phyloP scores from a whole-genome alignment of 1,140 invertebrate species.

The Scaptomyza montana region DNA sequence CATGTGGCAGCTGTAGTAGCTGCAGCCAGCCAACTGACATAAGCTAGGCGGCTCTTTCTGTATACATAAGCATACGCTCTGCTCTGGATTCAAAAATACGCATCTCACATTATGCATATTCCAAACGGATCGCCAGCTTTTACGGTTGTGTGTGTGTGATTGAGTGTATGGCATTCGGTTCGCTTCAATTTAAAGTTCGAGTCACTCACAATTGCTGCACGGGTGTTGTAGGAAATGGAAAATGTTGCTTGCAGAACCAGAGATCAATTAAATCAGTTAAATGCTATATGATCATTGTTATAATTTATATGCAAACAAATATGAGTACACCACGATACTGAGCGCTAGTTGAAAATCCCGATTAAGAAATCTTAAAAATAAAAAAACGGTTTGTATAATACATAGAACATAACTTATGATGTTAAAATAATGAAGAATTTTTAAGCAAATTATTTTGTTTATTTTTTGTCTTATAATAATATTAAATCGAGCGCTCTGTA shows the following conservation, averaged over 20 bases:
- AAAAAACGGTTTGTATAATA: too few species aligned
- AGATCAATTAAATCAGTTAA: conserved; percentile 6
- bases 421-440: too few species aligned
- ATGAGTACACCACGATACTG: too few species aligned
- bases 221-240: background rate
- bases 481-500: too few species aligned
- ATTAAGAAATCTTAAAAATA: too few species aligned
- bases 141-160: background rate
- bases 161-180: conserved; percentile 13
- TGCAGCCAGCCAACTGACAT: conserved; percentile 49
- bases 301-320: too few species aligned
- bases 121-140: conserved; percentile 32
- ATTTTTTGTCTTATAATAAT: too few species aligned
- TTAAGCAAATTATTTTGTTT: too few species aligned
- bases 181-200: conserved; percentile 36
- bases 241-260: background rate
- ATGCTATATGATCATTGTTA: background rate
- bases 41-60: conserved; percentile 54
- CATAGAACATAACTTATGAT: too few species aligned
- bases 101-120: conserved; percentile 71
- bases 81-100: conserved; percentile 72
- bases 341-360: too few species aligned
- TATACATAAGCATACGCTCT: conserved; percentile 64
- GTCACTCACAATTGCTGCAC: conserved; percentile 7
- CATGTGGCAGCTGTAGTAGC: conserved; percentile 35